Base-by-base conservation (phyloP, 2,113 vertebrate species). In the Dascyllus trimaculatus region DNA sequence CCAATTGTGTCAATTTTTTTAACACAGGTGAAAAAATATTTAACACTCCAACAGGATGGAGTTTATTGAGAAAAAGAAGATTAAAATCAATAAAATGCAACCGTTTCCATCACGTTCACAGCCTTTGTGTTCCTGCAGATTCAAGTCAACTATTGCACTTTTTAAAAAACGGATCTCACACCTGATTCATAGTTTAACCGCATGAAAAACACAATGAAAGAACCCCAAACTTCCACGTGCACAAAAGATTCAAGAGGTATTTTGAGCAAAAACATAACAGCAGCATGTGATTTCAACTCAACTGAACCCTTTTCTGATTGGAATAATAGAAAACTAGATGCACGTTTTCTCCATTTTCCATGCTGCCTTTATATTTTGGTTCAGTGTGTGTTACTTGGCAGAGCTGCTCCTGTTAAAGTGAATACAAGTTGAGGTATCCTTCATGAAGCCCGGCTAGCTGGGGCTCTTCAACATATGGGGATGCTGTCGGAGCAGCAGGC, bases 401-500 rank as follows among this genome's bases (percentile, higher is more conserved):
- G 25, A 29, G 11, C 14, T 56, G 38, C 18, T 61, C 0, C 0
- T 57, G 26, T 43, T 58, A 25, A 61, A 13, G 24, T 63, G 19
- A 68, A 5, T 25, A 29, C n/a, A 45, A 5, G 29, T 21, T 24
- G 6, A 45, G 17, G n/a, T 46, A 6, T 80, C 68, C 80, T 84
- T 81, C 71, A 81, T 65, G 5, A 81, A 82, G 45, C n/a, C n/a
- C n/a, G n/a, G n/a, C n/a, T n/a, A n/a, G n/a, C n/a, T n/a, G n/a
- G n/a, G n/a, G 11, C 18, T 2, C 0, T 46, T 59, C 85, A 90
- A 22, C 53, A 81, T 4, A 82, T 18, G 45, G 75, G 40, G 26
- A 68, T 1, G 10, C 4, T 29, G 0, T 48, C 22, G 0, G 49
- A 85, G 82, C 81, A 90, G 80, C 75, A 93, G 61, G 78, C 88